Conservation (phyloP, 2,113 vertebrate species). For the Pleuronectes platessa region DNA sequence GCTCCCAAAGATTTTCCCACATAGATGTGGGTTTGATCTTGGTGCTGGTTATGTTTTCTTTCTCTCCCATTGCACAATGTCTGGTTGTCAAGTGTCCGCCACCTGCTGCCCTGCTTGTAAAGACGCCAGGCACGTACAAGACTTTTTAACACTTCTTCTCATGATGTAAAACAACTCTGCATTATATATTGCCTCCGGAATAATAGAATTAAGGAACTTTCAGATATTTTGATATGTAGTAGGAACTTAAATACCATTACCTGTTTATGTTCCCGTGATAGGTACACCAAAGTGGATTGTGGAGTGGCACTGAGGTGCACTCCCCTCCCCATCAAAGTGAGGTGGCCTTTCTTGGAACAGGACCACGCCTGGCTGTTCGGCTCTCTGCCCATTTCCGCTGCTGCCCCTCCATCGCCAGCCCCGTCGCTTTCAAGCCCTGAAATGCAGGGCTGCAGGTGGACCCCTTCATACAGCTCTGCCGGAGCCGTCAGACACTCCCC, state of each 20-base stretch:
- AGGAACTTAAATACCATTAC: slow-evolving; percentile 26
- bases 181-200: no score
- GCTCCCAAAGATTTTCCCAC: slow-evolving; percentile 14
- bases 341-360: slow-evolving; percentile 88
- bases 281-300: slow-evolving; percentile 80
- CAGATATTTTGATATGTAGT: neutral
- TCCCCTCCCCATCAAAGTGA: slow-evolving; percentile 78
- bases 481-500: slow-evolving; percentile 82
- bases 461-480: slow-evolving; percentile 64
- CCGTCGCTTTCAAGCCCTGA: slow-evolving; percentile 4
- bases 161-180: no score
- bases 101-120: slow-evolving; percentile 81
- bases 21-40: slow-evolving; percentile 30
- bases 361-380: slow-evolving; percentile 81
- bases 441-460: slow-evolving; percentile 80
- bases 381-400: slow-evolving; percentile 22
- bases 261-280: slow-evolving; percentile 79
- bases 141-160: neutral
- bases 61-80: slow-evolving; percentile 73
- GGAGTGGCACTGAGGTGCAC: slow-evolving; percentile 82
- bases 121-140: neutral
- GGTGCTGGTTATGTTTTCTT: slow-evolving; percentile 33
- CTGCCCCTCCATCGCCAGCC: neutral
- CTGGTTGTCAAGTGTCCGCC: slow-evolving; percentile 78
- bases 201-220: neutral